A percentile compares a stretch with the other conserved stretches of the same genome.
phyloP scores from a whole-genome alignment of 2,888 invertebrate species.

The Trisateles emortualis region DNA sequence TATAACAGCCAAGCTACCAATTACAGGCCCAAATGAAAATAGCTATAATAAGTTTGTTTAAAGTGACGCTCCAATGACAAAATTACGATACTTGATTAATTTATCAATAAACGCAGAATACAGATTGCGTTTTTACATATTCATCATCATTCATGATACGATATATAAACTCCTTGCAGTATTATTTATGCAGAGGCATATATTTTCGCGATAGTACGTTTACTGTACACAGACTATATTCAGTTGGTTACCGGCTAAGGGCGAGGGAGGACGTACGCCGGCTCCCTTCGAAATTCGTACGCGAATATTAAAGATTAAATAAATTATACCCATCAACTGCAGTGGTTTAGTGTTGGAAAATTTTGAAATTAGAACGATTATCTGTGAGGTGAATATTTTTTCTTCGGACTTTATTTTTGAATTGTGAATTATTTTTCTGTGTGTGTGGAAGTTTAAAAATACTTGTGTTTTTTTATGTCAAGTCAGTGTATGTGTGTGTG shows the following conservation, averaged over 20 bases:
- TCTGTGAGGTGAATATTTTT: conserved; percentile 10
- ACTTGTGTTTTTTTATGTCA: conserved; percentile 29
- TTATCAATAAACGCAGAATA: no score
- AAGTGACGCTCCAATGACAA: no score
- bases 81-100: no score
- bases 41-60: no score
- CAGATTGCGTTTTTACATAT: no score
- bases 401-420: conserved; percentile 2
- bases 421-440: conserved; percentile 15
- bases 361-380: conserved; percentile 13
- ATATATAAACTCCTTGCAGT: conserved; percentile 14
- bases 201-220: conserved; percentile 23
- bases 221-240: conserved; percentile 7
- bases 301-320: conserved; percentile 21
- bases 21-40: no score
- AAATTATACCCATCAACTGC: conserved; percentile 13
- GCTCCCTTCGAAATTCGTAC: conserved; percentile 18
- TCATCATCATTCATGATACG: conserved; percentile 14
- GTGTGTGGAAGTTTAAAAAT: conserved; percentile 21
- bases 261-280: conserved; percentile 30
- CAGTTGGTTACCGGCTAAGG: conserved; percentile 32
- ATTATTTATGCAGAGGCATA: conserved; percentile 34
- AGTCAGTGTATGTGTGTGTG: conserved; percentile 23
- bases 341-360: conserved; percentile 26
- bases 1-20: no score